Evolutionary conservation across 2,113 vertebrate species (phyloP), one percentile per base, ranked within the genome.

Genomic region (Corythaixoides concolor): DNA sequence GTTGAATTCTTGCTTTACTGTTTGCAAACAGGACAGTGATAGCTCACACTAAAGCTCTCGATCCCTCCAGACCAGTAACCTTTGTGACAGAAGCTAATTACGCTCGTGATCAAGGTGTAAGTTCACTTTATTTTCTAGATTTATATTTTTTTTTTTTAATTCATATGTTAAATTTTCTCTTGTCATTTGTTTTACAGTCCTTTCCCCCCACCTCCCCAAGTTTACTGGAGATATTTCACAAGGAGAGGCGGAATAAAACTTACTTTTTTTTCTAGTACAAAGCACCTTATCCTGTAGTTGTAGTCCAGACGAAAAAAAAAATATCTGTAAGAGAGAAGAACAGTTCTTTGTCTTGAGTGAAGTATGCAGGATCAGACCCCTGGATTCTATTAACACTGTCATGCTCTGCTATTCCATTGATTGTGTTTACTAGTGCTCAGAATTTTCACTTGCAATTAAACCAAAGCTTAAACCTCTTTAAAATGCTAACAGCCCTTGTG

Each of bases 61-160:
- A 99, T 91, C 97, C 98, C 17, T 98, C 98, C 30, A 98, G 99
- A 56, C 99, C 99, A 0, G 99, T 99, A 78, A 99, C 99, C 50
- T 99, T 97, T 80, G 96, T 99, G 97, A 98, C 99, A 55, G 85
- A 98, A 70, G 96, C 95, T 88, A 97, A 98, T 97, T 99, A 98
- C 41, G 97, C 97, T 49, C 53, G 75, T 53, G 99, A 99, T 97
- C 97, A 33, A 90, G 99, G 99, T 97, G 99, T 99, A 98, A 99
- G 99, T 97, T 87, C 23, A 53, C 68, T 78, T 92, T 43, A 22
- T 87, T 77, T 94, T 83, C 90, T 91, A 76, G 75, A 12, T 73
- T 49, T 30, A 39, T 33, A 8, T 9, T 43, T 39, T 18, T 23
- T 24, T 8, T 13, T n/a, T 68, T 2, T 1, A 74, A 47, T 33